These are phyloP conservation scores for Ochotona princeps DNA, from an alignment of 2,113 vertebrate genomes.

Conservation along the genomic window DNA sequence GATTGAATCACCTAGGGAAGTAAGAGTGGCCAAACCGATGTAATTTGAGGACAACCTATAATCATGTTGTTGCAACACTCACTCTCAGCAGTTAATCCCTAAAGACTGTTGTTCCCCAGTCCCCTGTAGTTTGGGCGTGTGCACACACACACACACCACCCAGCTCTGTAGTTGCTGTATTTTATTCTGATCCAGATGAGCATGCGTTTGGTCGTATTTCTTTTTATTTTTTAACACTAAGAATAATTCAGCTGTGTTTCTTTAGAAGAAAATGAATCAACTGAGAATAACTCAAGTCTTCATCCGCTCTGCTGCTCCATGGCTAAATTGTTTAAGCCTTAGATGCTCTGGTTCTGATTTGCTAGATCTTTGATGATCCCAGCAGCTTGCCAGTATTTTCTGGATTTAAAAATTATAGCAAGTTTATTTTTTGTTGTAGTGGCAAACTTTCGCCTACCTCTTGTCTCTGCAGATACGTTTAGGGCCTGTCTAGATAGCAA, in stretches of 20 bases:
- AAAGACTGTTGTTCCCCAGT: not conserved
- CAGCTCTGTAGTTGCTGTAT: conserved; percentile 28
- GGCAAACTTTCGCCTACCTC: not conserved
- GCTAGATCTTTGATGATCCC: not conserved
- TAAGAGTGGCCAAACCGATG: conserved; percentile 37
- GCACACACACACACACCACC: not conserved
- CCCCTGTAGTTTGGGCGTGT: not conserved
- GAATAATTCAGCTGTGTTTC: not conserved
- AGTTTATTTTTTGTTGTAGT: not conserved
- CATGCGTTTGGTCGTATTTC: not conserved
- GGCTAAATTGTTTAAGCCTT: conserved; percentile 4
- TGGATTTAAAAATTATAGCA: not conserved
- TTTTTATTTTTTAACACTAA: conserved; percentile 16
- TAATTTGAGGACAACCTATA: conserved; percentile 61
- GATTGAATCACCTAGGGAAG: conserved; percentile 61
- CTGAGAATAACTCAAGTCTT: not conserved
- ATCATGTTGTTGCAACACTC: conserved; percentile 43
- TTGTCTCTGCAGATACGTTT: not conserved
- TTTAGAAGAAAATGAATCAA: conserved; percentile 9
- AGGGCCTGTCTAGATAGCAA: not conserved
- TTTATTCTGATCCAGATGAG: conserved; percentile 9
- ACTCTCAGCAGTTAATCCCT: conserved; percentile 49
- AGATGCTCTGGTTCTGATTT: not conserved
- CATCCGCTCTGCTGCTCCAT: not conserved
- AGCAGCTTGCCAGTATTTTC: not conserved